Evolutionary conservation across 1,140 invertebrate genomes (phyloP).

Genomic region (Lutraria rhynchaena): DNA sequence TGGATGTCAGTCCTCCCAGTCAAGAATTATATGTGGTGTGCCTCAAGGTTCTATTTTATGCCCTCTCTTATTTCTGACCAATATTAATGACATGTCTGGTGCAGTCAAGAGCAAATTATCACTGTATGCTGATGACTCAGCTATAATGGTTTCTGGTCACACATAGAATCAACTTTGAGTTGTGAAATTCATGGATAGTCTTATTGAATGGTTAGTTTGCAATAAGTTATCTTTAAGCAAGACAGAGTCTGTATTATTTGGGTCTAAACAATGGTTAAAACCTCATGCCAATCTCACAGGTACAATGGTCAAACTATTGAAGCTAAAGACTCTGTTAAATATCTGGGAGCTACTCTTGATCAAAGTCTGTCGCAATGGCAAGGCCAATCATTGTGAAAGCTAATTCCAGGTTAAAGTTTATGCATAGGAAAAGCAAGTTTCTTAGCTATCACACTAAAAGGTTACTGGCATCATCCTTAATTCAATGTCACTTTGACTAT

Average conservation of each 20-base stretch:
- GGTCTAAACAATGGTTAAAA: slow-evolving; percentile 1
- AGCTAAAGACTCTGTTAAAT: slow-evolving; percentile 17
- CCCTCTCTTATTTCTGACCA: slow-evolving; percentile 32
- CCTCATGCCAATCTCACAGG: background rate
- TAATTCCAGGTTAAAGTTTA: too few relatives aligned
- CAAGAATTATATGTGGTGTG: slow-evolving; percentile 15
- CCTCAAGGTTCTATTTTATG: slow-evolving; percentile 37
- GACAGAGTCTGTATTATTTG: background rate
- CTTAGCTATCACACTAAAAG: slow-evolving; percentile 4
- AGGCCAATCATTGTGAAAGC: slow-evolving; percentile 14
- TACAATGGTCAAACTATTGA: slow-evolving; percentile 29
- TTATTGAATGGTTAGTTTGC: slow-evolving; percentile 29
- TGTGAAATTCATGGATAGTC: slow-evolving; percentile 22
- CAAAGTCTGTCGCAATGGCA: slow-evolving; percentile 11
- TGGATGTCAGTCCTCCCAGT: background rate
- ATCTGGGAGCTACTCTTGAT: slow-evolving; percentile 17
- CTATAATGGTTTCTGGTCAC: slow-evolving; percentile 13
- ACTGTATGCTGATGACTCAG: slow-evolving; percentile 32
- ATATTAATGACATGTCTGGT: slow-evolving; percentile 40
- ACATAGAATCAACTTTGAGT: slow-evolving; percentile 12
- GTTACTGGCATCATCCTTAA: slow-evolving; percentile 1
- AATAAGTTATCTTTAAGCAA: slow-evolving; percentile 18
- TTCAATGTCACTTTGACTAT: slow-evolving; percentile 16
- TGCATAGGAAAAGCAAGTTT: slow-evolving; percentile 28
- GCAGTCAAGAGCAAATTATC: slow-evolving; percentile 18